These are phyloP conservation scores for Camponotus fellah DNA, from an alignment of 2,888 invertebrate species.

Conservation along the genomic window DNA sequence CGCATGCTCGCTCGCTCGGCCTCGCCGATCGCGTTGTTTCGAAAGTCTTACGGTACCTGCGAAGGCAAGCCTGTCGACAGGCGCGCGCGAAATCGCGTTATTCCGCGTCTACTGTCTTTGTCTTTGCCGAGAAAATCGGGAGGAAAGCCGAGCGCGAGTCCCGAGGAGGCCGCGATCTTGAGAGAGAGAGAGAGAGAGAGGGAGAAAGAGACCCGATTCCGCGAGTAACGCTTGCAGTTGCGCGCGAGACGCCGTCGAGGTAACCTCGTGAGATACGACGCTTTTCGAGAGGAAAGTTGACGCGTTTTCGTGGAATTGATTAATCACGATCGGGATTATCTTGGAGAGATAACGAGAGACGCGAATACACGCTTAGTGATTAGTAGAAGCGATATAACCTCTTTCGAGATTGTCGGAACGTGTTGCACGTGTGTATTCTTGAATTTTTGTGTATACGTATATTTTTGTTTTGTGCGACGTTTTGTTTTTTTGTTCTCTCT, in stretches of 20 bases:
- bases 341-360: neutral
- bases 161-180: constrained; percentile 13
- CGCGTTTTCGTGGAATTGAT: neutral
- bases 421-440: neutral
- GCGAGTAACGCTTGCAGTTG: constrained; percentile 31
- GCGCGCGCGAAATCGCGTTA: neutral
- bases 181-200: neutral
- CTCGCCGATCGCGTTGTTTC: constrained; percentile 9
- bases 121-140: constrained; percentile 15
- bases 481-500: neutral
- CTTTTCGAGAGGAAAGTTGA: neutral
- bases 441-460: neutral
- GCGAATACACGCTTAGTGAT: neutral
- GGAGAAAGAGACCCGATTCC: constrained; percentile 8
- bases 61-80: neutral
- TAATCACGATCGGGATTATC: neutral
- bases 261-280: neutral
- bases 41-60: neutral
- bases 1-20: neutral
- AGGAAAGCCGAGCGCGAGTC: neutral
- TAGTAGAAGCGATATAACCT: neutral
- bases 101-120: neutral
- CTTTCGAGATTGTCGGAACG: neutral
- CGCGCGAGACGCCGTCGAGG: constrained; percentile 33
- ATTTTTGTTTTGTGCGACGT: neutral